Evolutionary conservation across 2,113 vertebrate genomes (phyloP), one percentile per base, ranked within the genome.

Genomic region (Phylloscopus whistleri): DNA sequence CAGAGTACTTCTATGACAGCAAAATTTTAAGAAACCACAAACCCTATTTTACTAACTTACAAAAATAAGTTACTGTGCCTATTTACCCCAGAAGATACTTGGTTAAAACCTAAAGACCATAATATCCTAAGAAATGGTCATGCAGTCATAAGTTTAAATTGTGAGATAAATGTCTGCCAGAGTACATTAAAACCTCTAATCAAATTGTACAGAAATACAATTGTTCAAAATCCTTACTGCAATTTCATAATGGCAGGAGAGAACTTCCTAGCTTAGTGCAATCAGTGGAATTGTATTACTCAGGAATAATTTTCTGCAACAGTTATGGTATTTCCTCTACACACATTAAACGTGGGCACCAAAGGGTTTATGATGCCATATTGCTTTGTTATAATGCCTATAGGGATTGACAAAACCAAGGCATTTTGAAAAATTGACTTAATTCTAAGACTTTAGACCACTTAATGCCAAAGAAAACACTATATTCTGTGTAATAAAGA

Each of bases 61-160:
- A 62, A 55, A 86, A 66, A 46, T 51, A 95, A 91, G 33, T 73
- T 68, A 62, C 72, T 14, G 5, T 89, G 62, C 46, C 26, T 77
- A 28, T 76, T 86, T 89, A 33, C 16, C 41, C 17, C 55, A 37
- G 35, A 91, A 86, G 48, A 51, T 59, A 35, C 30, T 92, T 37
- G 30, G 30, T 80, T 86, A 87, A 96, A 86, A 60, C 6, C 31
- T 64, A 66, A 93, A 87, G 60, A 55, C 28, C 59, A 11, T 60
- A 89, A 92, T 94, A 84, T 76, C 64, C 49, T 73, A 72, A 76
- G 55, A 93, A 95, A 96, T 55, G 20, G 70, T 81, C 62, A 46
- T 27, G n/a, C 26, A 89, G 48, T 68, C 16, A 5, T 60, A 91
- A 74, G 67, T 68, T 83, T 80, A 80, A 88, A 80, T 53, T 92